phyloP scores from a whole-genome alignment of 2,113 vertebrate species.

The Benthochromis sp. region DNA sequence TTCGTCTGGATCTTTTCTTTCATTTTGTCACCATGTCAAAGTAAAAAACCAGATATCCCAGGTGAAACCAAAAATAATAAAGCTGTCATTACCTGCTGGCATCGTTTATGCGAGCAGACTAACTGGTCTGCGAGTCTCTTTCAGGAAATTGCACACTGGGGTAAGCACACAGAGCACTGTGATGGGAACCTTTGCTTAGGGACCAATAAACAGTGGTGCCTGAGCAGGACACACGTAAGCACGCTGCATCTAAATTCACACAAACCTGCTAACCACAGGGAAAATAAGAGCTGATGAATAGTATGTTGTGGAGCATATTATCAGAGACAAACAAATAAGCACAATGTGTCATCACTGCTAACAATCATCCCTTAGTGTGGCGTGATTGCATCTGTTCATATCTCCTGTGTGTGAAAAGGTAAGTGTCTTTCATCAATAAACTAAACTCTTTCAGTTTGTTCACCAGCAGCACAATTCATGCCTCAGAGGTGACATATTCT shows the following conservation, averaged over 20 bases:
- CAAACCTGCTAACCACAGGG: constrained; percentile 16
- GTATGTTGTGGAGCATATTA: constrained; percentile 67
- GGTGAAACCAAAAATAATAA: background rate
- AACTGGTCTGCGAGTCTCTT: background rate
- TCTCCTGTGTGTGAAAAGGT: background rate
- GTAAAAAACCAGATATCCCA: background rate
- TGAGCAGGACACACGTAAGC: background rate
- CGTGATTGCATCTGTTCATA: background rate
- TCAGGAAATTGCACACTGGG: background rate
- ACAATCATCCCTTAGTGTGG: constrained; percentile 17
- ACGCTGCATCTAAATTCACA: background rate
- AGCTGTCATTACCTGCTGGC: background rate
- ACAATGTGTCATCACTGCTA: constrained; percentile 51
- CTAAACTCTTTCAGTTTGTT: background rate
- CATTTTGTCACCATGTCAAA: background rate
- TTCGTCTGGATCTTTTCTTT: background rate
- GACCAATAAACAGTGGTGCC: constrained; percentile 30
- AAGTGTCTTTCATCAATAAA: background rate
- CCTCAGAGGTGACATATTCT: background rate
- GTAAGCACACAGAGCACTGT: background rate
- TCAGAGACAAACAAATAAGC: constrained; percentile 63
- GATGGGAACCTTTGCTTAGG: constrained; percentile 21
- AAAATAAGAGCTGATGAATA: constrained; percentile 63
- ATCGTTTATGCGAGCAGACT: background rate
- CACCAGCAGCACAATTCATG: background rate